Base-by-base conservation (phyloP, 2,888 invertebrate genomes). In the Ctenicera cuprea region DNA sequence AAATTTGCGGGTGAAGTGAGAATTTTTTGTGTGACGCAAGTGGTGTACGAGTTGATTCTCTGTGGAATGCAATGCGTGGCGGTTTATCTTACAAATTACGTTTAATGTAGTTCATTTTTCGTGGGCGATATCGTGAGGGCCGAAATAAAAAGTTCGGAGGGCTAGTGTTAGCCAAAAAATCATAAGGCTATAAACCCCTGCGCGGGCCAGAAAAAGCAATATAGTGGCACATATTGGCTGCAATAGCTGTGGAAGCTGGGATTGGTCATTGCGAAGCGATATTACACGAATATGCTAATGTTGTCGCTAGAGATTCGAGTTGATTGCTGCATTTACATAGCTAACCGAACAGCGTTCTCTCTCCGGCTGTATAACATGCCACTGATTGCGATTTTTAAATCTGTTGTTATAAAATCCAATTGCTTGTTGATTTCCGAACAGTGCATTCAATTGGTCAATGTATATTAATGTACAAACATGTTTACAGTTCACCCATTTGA, bases 261-360 rank as follows among this genome's bases (percentile, higher is more conserved):
- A 82, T 81, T 81, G 82, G 81, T 82, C 81, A 82, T 81, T 81
- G 77, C 77, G 77, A 78, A 72, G 74, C 76, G 78, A 82, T 82
- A 82, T 82, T 81, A 81, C 82, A 80, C 79, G 81, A 79, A 81
- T 82, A 82, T 82, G 82, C 82, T 82, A 82, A 82, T 82, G 77
- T 75, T 67, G 79, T 76, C 81, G 80, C 81, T 76, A 76, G 81
- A 81, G 82, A 81, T 63, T 78, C 76, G 78, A 79, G 79, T 81
- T 82, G 82, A 82, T 82, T 82, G 82, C 80, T 71, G 79, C 80
- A 82, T 82, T 82, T 82, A 82, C 82, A 82, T 82, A 82, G 81
- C 80, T 81, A 82, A 81, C 80, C 77, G 76, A 80, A 79, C 79
- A 75, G 76, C 75, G 79, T 74, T 78, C 78, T 78, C 71, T 76